Evolutionary conservation across 2,888 invertebrate species (phyloP), one percentile per base, ranked within the genome.

Genomic region (Cheiracanthium punctorium): DNA sequence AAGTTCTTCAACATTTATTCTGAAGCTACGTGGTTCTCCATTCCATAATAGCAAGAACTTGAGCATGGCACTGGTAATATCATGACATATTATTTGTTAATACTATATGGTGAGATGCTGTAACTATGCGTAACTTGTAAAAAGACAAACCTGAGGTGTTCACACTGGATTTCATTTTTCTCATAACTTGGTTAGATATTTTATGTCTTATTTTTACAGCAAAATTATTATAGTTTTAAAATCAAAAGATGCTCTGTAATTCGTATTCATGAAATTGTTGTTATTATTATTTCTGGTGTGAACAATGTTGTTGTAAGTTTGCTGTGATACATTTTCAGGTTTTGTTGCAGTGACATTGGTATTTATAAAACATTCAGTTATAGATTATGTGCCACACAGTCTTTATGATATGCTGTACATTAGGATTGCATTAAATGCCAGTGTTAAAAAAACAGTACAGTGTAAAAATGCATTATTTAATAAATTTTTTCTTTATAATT

Each of bases 261-360:
- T n/a, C n/a, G n/a, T n/a, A n/a, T n/a, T n/a, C n/a, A n/a, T 58
- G 24, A 48, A 48, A 48, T 48, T 67, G 2, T 67, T 14, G 29
- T 29, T 67, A 2, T 7, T 30, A 30, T n/a, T n/a, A n/a, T n/a
- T 69, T 75, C 76, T 82, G 82, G 82, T 82, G 82, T 74, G 82
- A 76, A 67, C 69, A 75, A 43, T 70, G 28, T 69, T 70, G 28
- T 69, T 82, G 82, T 76, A 20, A 75, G 70, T 74, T 71, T 76
- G 64, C 82, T 82, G 75, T 82, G 82, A 82, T 82, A 82, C 81
- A 69, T 58, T 81, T 73, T 76, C 37, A 33, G 80, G 73, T 73
- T 74, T 69, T 73, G 43, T 71, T n/a, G 73, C 29, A 1, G n/a
- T 65, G 30, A 67, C 32, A 58, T 79, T 65, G 52, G 52, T 29